A percentile compares a stretch with the other conserved stretches of the same genome.
Evolutionary conservation across 2,797 vertebrate genomes (phyloP).

Genomic region (Pangasius krempfi): DNA sequence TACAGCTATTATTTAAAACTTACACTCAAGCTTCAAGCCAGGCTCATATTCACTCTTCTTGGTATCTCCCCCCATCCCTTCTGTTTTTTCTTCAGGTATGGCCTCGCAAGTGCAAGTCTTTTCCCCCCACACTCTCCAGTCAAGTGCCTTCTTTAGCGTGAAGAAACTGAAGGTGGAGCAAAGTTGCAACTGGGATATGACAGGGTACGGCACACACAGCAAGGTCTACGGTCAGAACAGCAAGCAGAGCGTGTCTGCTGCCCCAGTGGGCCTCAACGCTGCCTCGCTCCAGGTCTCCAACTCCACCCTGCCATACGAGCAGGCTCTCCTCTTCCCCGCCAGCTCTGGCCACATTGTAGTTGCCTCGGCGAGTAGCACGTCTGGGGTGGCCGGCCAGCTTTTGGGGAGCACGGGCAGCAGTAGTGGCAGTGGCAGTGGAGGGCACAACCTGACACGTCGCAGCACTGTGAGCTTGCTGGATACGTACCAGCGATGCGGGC

Average conservation of each 20-base stretch:
- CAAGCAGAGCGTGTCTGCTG: slow-evolving; percentile 89
- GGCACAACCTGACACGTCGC: slow-evolving; percentile 96
- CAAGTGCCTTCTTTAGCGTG: slow-evolving; percentile 99
- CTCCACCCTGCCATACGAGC: slow-evolving; percentile 93
- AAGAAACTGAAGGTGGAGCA: slow-evolving; percentile 99
- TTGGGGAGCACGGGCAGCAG: slow-evolving; percentile 71
- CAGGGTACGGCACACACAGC: slow-evolving; percentile 97
- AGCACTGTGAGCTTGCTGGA: slow-evolving; percentile 98
- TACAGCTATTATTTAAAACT: slow-evolving; percentile 77
- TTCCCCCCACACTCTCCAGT: slow-evolving; percentile 96
- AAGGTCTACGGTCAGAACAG: slow-evolving; percentile 89
- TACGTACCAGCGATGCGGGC: slow-evolving; percentile 99
- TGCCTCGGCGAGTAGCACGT: slow-evolving; percentile 91
- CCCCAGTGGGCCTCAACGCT: slow-evolving; percentile 80
- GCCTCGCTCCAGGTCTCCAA: slow-evolving; percentile 82
- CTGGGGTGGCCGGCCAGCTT: slow-evolving; percentile 81
- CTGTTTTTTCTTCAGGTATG: slow-evolving; percentile 85
- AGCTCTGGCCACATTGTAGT: slow-evolving; percentile 91
- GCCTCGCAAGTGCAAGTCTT: slow-evolving; percentile 99
- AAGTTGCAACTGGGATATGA: slow-evolving; percentile 98
- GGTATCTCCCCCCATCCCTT: slow-evolving; percentile 60
- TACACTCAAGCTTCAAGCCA: slow-evolving; percentile 70
- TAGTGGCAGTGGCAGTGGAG: slow-evolving; percentile 77
- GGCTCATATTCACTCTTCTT: slow-evolving; percentile 74
- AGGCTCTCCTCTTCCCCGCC: slow-evolving; percentile 94